These are phyloP conservation scores for Argyresthia goedartella DNA, from an alignment of 2,888 invertebrate genomes.

Conservation along the genomic window DNA sequence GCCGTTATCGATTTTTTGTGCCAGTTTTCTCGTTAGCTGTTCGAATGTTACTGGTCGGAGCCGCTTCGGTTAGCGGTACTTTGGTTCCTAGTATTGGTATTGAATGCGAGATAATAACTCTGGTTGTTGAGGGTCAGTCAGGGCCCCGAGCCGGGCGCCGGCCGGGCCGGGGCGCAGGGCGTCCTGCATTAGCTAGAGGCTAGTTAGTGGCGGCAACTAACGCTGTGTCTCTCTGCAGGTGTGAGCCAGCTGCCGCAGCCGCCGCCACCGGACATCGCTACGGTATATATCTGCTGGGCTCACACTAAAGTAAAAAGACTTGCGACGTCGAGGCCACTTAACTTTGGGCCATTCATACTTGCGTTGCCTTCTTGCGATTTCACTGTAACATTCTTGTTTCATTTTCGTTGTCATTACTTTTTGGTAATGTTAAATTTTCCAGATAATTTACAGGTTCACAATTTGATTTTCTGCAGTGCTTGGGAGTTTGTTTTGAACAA, in stretches of 20 bases:
- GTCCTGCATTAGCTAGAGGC: slow-evolving; percentile 25
- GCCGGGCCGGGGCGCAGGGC: slow-evolving; percentile 18
- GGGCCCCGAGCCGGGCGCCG: neutral
- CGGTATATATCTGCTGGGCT: slow-evolving; percentile 69
- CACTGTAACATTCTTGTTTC: slow-evolving; percentile 60
- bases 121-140: slow-evolving; percentile 52
- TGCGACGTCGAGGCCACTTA: slow-evolving; percentile 69
- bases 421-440: slow-evolving; percentile 59
- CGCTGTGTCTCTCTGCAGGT: slow-evolving; percentile 71
- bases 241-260: slow-evolving; percentile 69
- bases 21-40: slow-evolving; percentile 28
- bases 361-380: slow-evolving; percentile 58
- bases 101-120: slow-evolving; percentile 68
- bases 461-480: slow-evolving; percentile 73
- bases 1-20: slow-evolving; percentile 44
- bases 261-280: slow-evolving; percentile 63
- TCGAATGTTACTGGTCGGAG: slow-evolving; percentile 32
- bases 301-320: slow-evolving; percentile 70
- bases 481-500: slow-evolving; percentile 67
- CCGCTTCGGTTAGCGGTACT: slow-evolving; percentile 23
- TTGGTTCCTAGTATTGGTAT: slow-evolving; percentile 33
- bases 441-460: slow-evolving; percentile 65
- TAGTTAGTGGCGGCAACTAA: slow-evolving; percentile 66
- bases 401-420: slow-evolving; percentile 54
- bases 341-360: slow-evolving; percentile 69